Conservation (phyloP, 2,113 vertebrate genomes). For the Chaenogobius annularis region DNA sequence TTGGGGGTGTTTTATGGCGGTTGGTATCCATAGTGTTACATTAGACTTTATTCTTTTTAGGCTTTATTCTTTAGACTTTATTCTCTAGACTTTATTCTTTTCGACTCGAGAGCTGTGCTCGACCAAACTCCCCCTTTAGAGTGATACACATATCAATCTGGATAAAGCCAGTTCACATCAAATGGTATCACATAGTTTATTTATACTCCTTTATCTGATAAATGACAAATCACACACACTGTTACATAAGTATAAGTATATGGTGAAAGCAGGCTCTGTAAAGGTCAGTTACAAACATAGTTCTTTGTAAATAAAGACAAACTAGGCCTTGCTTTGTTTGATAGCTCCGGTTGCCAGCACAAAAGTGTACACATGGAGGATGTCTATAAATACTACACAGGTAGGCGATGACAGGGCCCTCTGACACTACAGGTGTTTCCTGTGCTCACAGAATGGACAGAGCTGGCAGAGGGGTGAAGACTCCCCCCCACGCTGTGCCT, state of each 20-base stretch:
- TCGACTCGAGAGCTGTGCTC: too few relatives aligned
- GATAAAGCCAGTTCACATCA: too few relatives aligned
- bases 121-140: too few relatives aligned
- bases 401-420: constrained; percentile 24
- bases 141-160: too few relatives aligned
- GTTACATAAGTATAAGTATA: neutral
- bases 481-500: neutral
- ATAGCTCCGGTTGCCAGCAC: neutral
- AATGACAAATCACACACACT: neutral
- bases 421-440: constrained; percentile 43
- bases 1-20: too few relatives aligned
- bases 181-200: too few relatives aligned
- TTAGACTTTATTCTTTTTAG: too few relatives aligned
- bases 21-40: too few relatives aligned
- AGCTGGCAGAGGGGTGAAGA: neutral
- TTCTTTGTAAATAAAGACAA: neutral
- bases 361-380: constrained; percentile 18
- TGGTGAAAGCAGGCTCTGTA: neutral
- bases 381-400: constrained; percentile 37
- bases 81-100: too few relatives aligned
- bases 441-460: constrained; percentile 28
- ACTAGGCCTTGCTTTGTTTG: neutral
- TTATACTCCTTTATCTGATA: neutral
- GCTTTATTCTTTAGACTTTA: too few relatives aligned
- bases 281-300: neutral